phyloP scores from a whole-genome alignment of 1,140 invertebrate genomes.

The Scaptomyza graminum region DNA sequence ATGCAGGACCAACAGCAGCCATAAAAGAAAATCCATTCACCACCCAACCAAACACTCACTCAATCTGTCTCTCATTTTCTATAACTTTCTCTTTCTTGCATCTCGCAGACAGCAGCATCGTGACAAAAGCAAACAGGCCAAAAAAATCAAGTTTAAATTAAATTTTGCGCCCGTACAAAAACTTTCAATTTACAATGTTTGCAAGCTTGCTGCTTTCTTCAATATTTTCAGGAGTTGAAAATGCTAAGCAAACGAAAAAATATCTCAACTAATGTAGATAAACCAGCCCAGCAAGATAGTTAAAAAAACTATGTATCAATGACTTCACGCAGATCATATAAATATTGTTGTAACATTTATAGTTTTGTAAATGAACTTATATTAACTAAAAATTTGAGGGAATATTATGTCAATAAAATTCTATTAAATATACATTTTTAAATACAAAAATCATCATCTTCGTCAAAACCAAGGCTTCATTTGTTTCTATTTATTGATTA shows the following conservation, averaged over 20 bases:
- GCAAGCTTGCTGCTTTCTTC: conserved; percentile 7
- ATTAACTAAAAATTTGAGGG: too few species aligned
- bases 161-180: conserved; percentile 47
- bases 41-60: conserved; percentile 31
- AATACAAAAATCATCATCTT: too few species aligned
- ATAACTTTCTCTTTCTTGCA: conserved; percentile 13
- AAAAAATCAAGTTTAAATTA: conserved; percentile 63
- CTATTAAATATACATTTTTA: too few species aligned
- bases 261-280: too few species aligned
- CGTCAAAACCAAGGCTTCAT: too few species aligned
- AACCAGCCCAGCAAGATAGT: too few species aligned
- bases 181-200: conserved; percentile 28
- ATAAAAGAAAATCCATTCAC: conserved; percentile 50
- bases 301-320: too few species aligned
- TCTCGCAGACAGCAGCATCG: conserved; percentile 18
- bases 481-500: too few species aligned
- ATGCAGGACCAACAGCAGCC: conserved; percentile 24
- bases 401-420: too few species aligned
- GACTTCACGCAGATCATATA: too few species aligned
- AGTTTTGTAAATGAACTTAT: too few species aligned
- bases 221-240: conserved; percentile 7
- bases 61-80: not conserved
- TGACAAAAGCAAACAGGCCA: conserved; percentile 44
- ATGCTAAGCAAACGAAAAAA: not conserved
- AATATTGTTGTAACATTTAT: too few species aligned